Conservation (phyloP, 2,888 invertebrate genomes). For the Pachliopta kotzebuea region DNA sequence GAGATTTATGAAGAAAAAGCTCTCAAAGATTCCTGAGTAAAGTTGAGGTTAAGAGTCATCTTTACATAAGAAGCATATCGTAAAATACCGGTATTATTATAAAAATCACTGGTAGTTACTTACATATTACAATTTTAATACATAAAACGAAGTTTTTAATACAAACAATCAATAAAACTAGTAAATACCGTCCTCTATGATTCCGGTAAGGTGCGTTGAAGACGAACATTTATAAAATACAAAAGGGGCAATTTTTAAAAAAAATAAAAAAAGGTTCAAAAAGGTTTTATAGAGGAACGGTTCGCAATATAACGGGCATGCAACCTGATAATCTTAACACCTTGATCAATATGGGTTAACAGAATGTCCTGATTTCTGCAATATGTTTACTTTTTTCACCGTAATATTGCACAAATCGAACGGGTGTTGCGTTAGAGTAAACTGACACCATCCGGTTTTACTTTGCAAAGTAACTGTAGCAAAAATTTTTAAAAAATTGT, state of each 20-base stretch:
- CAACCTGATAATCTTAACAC: conserved; percentile 75
- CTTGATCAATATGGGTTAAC: conserved; percentile 79
- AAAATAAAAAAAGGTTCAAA: conserved; percentile 59
- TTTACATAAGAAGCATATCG: neutral
- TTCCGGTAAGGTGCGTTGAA: neutral
- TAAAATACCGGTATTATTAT: neutral
- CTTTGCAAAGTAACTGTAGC: conserved; percentile 18
- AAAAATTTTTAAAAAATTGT: too few relatives aligned
- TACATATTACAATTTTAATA: neutral
- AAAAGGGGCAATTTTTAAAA: conserved; percentile 51
- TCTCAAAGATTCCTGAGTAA: conserved; percentile 48
- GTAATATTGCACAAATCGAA: conserved; percentile 57
- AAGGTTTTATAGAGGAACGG: conserved; percentile 55
- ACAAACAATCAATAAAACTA: too few relatives aligned
- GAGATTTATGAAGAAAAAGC: conserved; percentile 50
- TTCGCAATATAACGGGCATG: conserved; percentile 64
- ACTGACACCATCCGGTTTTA: conserved; percentile 66
- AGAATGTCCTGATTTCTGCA: conserved; percentile 55
- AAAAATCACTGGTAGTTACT: neutral
- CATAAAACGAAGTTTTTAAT: too few relatives aligned
- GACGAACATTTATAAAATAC: conserved; percentile 38
- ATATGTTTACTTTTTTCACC: conserved; percentile 54
- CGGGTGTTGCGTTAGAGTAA: conserved; percentile 58
- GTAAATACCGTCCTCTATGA: too few relatives aligned
- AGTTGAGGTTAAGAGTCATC: conserved; percentile 45